Conservation (phyloP, 2,888 invertebrate genomes). For the Anaspis maculata region DNA sequence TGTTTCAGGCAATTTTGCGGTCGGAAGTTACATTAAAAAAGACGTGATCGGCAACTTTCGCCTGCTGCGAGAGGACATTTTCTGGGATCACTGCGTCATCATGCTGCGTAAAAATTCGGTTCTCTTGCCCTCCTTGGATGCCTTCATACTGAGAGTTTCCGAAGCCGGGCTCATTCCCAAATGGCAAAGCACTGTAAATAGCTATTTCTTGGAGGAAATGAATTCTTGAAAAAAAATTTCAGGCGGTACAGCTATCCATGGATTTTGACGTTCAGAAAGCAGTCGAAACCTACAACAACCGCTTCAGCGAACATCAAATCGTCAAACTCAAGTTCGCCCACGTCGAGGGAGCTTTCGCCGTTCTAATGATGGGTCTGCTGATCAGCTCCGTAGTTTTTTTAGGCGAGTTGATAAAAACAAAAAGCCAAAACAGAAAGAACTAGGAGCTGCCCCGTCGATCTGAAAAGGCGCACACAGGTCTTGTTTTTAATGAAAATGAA, state of each 20-base stretch:
- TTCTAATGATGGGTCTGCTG: conserved; percentile 26
- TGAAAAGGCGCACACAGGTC: no score
- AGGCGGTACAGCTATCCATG: conserved; percentile 48
- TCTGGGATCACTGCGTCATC: conserved; percentile 56
- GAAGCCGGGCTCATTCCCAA: conserved; percentile 54
- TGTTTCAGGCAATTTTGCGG: conserved; percentile 55
- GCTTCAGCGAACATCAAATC: conserved; percentile 16
- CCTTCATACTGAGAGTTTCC: conserved; percentile 50
- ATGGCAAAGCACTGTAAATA: conserved; percentile 53
- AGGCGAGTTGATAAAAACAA: no score
- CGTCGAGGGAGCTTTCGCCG: conserved; percentile 34
- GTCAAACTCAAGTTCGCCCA: conserved; percentile 30
- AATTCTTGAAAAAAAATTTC: conserved; percentile 19
- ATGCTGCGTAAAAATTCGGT: conserved; percentile 58
- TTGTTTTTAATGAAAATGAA: no score
- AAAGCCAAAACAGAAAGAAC: no score
- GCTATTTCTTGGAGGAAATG: neutral
- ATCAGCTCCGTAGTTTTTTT: conserved; percentile 24
- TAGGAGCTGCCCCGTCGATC: no score
- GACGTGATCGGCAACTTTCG: conserved; percentile 49
- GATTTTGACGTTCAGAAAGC: conserved; percentile 48
- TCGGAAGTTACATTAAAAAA: conserved; percentile 55
- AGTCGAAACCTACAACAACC: conserved; percentile 37
- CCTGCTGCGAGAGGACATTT: conserved; percentile 59
- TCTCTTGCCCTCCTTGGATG: conserved; percentile 47